A percentile compares a stretch with the other conserved stretches of the same genome.
These are phyloP conservation scores for Sphinx pinastri DNA, from an alignment of 2,888 invertebrate genomes.

Conservation along the genomic window DNA sequence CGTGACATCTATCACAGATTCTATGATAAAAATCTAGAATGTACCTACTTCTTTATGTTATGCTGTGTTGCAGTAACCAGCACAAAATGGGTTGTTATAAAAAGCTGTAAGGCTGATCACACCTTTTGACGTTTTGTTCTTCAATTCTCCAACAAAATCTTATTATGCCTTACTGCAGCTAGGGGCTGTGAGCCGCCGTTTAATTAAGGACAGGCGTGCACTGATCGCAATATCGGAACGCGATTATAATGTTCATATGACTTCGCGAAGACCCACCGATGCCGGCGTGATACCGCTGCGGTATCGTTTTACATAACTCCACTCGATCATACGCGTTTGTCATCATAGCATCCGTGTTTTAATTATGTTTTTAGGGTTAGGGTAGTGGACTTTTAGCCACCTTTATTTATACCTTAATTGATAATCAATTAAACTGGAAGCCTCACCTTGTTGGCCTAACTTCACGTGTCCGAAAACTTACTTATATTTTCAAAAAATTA, in stretches of 20 bases:
- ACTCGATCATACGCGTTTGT: slow-evolving; percentile 47
- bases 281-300: slow-evolving; percentile 70
- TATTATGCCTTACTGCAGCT: slow-evolving; percentile 2
- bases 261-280: slow-evolving; percentile 79
- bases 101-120: too few species aligned
- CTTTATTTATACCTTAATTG: too few species aligned
- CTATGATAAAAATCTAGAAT: too few species aligned
- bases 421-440: too few species aligned
- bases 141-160: not conserved
- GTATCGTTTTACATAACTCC: slow-evolving; percentile 76
- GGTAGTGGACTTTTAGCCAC: not conserved
- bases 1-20: too few species aligned
- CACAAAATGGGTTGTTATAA: too few species aligned
- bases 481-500: too few species aligned
- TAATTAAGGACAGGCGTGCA: slow-evolving; percentile 81
- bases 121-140: too few species aligned
- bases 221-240: slow-evolving; percentile 82
- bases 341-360: slow-evolving; percentile 30
- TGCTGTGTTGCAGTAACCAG: too few species aligned
- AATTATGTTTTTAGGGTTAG: not conserved
- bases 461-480: too few species aligned
- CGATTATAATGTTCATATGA: slow-evolving; percentile 83
- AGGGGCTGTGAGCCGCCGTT: slow-evolving; percentile 41
- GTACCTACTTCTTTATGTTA: too few species aligned
- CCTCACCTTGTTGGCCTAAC: too few species aligned